These are phyloP conservation scores for Hypena proboscidalis DNA, from an alignment of 2,888 invertebrate species.

Conservation along the genomic window DNA sequence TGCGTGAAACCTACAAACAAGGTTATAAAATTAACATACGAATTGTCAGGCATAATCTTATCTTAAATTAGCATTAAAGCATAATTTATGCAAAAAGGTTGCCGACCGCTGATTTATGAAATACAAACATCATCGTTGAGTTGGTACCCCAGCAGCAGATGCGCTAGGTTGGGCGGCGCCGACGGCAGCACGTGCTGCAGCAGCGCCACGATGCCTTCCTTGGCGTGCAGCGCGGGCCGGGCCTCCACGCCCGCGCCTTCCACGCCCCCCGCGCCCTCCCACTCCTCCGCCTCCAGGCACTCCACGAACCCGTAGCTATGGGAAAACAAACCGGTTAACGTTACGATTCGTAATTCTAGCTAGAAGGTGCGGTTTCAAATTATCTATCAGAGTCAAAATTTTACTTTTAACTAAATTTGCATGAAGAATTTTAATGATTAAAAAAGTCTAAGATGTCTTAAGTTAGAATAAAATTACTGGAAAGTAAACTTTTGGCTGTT, in stretches of 20 bases:
- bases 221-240: conserved; percentile 76
- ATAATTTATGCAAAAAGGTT: too few species aligned
- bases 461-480: too few species aligned
- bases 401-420: too few species aligned
- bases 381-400: too few species aligned
- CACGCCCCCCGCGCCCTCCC: conserved; percentile 45
- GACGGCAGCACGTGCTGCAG: conserved; percentile 91
- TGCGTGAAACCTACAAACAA: conserved; percentile 87
- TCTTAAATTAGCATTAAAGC: too few species aligned
- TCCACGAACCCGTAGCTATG: conserved; percentile 90
- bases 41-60: too few species aligned
- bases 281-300: conserved; percentile 89
- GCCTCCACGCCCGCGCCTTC: conserved; percentile 71
- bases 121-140: conserved; percentile 89
- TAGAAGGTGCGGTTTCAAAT: neutral
- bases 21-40: too few species aligned
- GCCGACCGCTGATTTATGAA: too few species aligned
- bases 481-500: too few species aligned
- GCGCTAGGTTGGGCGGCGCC: conserved; percentile 93
- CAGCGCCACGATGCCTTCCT: conserved; percentile 90
- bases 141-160: conserved; percentile 95
- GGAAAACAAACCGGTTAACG: neutral
- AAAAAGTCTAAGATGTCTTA: too few species aligned
- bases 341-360: neutral
- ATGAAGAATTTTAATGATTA: too few species aligned